These are phyloP conservation scores for Prionace glauca DNA, from an alignment of 2,797 vertebrate genomes.

Conservation along the genomic window DNA sequence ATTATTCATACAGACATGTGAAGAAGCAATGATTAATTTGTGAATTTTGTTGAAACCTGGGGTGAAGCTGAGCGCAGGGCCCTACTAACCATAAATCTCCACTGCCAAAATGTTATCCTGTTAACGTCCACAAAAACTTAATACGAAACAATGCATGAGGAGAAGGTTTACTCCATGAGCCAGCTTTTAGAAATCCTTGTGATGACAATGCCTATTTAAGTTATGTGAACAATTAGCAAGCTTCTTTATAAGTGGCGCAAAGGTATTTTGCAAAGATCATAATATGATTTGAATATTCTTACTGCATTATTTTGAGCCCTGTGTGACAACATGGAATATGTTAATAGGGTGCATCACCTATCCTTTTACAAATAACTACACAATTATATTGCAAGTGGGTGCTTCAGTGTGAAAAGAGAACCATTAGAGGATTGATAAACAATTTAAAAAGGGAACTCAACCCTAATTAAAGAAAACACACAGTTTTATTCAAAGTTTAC, in stretches of 20 bases:
- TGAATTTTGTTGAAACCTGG: no score
- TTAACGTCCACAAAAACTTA: not conserved
- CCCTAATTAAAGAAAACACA: not conserved
- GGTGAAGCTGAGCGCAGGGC: no score
- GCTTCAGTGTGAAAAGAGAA: not conserved
- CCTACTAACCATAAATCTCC: no score
- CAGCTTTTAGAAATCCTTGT: not conserved
- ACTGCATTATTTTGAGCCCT: not conserved
- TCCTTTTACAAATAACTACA: not conserved
- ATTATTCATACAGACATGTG: no score
- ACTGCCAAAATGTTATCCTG: not conserved
- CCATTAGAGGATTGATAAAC: not conserved
- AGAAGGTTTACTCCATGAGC: not conserved
- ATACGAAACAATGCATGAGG: not conserved
- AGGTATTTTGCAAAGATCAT: not conserved
- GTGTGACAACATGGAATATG: not conserved
- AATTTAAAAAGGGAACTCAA: not conserved
- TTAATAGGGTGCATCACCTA: not conserved
- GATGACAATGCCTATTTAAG: not conserved
- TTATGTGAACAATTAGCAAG: not conserved
- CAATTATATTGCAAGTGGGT: not conserved
- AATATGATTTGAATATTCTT: constrained; percentile 6
- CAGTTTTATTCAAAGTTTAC: not conserved
- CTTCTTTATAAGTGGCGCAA: not conserved
- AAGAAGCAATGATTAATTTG: no score